These are phyloP conservation scores for Zootoca vivipara DNA, from an alignment of 2,113 vertebrate genomes.

Conservation along the genomic window DNA sequence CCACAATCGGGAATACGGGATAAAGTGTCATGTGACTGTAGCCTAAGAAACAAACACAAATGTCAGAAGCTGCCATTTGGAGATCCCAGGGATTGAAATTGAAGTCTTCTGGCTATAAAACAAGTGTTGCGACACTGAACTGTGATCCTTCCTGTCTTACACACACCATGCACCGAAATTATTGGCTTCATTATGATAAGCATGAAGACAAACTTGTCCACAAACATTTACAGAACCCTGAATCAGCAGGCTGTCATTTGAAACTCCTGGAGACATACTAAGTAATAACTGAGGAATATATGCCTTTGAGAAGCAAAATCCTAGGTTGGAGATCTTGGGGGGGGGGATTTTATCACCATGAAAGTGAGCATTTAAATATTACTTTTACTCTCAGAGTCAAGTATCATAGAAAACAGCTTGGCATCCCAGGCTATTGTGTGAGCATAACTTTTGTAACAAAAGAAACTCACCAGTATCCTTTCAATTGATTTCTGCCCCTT, in stretches of 20 bases:
- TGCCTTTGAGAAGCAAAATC: neutral
- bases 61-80: too few species aligned
- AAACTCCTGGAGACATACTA: neutral
- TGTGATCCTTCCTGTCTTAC: neutral
- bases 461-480: neutral
- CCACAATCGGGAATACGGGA: too few species aligned
- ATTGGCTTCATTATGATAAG: conserved; percentile 21
- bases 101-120: too few species aligned
- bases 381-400: neutral
- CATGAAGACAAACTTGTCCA: conserved; percentile 33
- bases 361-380: neutral
- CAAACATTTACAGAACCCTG: conserved; percentile 49
- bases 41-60: too few species aligned
- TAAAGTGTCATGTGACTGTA: too few species aligned
- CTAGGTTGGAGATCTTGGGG: neutral
- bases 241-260: conserved; percentile 38
- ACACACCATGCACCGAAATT: conserved; percentile 6
- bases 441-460: neutral
- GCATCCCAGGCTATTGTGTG: neutral
- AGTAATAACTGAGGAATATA: neutral
- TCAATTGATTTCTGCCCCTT: neutral
- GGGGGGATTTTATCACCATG: neutral
- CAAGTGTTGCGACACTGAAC: too few species aligned
- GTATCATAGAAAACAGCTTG: neutral
- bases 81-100: too few species aligned